Percentiles rank a stretch among this genome's conserved stretches.
These are phyloP conservation scores for Copsychus sechellarum DNA, from an alignment of 2,113 vertebrate genomes.

Conservation along the genomic window DNA sequence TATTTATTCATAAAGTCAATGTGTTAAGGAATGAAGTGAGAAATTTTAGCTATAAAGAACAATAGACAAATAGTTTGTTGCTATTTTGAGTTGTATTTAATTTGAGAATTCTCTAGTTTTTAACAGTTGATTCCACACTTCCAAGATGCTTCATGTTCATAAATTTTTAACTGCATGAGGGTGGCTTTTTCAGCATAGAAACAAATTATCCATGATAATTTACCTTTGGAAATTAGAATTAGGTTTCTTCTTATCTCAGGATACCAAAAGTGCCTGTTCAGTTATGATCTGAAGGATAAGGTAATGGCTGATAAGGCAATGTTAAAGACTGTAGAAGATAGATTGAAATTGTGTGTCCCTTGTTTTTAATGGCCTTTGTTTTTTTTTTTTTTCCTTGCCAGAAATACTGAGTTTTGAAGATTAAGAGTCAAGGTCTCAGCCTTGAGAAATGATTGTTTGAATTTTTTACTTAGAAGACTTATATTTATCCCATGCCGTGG, in stretches of 20 bases:
- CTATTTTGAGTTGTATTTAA: background rate
- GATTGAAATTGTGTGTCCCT: background rate
- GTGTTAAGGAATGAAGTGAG: background rate
- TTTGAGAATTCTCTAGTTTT: background rate
- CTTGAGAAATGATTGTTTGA: background rate
- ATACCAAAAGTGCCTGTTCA: background rate
- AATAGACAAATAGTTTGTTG: background rate
- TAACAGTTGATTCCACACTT: background rate
- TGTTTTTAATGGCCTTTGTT: background rate
- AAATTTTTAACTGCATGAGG: background rate
- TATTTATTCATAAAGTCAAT: background rate
- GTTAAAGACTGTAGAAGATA: background rate
- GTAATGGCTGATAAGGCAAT: rapidly evolving
- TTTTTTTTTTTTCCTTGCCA: background rate
- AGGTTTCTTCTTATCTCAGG: background rate
- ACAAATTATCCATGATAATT: background rate
- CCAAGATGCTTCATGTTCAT: background rate
- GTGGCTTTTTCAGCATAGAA: background rate
- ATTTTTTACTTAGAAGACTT: background rate
- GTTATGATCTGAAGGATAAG: background rate
- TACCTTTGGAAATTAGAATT: background rate
- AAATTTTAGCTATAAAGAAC: background rate
- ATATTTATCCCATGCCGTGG: background rate
- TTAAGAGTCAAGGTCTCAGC: background rate
- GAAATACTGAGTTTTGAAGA: background rate